phyloP scores from a whole-genome alignment of 1,140 invertebrate genomes.

The Venustaconcha ellipsiformis region DNA sequence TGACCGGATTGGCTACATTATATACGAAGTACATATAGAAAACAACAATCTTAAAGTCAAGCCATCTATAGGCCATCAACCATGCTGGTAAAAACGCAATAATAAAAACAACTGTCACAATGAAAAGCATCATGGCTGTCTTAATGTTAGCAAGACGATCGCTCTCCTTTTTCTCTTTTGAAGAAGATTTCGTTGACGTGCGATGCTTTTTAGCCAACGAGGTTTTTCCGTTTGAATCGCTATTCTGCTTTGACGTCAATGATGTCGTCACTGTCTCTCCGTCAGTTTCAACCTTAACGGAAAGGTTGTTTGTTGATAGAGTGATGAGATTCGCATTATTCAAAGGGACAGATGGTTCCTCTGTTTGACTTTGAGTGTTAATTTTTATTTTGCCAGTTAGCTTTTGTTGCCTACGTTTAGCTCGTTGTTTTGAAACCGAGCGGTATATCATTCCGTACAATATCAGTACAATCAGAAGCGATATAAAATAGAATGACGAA shows the following conservation, averaged over 20 bases:
- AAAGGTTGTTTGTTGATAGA: slow-evolving; percentile 4
- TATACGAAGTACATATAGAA: slow-evolving; percentile 67
- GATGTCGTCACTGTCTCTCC: slow-evolving; percentile 17
- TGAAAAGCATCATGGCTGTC: slow-evolving; percentile 64
- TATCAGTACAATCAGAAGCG: slow-evolving; percentile 53
- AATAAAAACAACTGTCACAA: slow-evolving; percentile 64
- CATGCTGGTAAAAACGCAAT: slow-evolving; percentile 62
- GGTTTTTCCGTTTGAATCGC: slow-evolving; percentile 8
- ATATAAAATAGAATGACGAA: slow-evolving; percentile 50
- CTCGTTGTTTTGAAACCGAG: slow-evolving; percentile 47
- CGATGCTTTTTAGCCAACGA: slow-evolving; percentile 4
- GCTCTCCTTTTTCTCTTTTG: slow-evolving; percentile 28
- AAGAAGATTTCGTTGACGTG: background rate
- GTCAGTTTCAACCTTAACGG: slow-evolving; percentile 25
- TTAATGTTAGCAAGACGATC: slow-evolving; percentile 54
- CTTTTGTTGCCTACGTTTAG: slow-evolving; percentile 40
- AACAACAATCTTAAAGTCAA: slow-evolving; percentile 51
- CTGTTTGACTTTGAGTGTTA: slow-evolving; percentile 30
- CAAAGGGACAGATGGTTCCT: slow-evolving; percentile 24
- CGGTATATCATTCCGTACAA: slow-evolving; percentile 58
- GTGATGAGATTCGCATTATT: slow-evolving; percentile 2
- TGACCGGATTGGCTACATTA: slow-evolving; percentile 65
- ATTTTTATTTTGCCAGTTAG: slow-evolving; percentile 9
- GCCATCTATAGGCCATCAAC: slow-evolving; percentile 55
- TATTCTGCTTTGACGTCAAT: background rate